phyloP scores from a whole-genome alignment of 2,797 vertebrate species.

The Allobates femoralis region DNA sequence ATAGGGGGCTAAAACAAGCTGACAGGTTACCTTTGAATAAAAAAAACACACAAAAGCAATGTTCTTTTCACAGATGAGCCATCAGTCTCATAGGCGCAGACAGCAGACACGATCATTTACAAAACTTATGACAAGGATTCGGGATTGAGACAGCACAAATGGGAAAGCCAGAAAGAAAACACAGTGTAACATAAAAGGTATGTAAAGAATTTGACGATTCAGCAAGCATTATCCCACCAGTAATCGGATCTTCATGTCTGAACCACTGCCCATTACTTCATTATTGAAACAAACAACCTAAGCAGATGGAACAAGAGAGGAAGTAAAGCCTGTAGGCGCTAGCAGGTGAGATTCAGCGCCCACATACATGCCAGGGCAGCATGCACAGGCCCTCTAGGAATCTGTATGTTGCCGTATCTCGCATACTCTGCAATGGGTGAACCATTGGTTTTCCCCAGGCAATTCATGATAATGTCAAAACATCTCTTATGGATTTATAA shows the following conservation, averaged over 20 bases:
- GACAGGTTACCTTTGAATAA: too few relatives aligned
- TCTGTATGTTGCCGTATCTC: too few relatives aligned
- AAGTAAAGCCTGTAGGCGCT: neutral
- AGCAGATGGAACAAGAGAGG: neutral
- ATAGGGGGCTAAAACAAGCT: too few relatives aligned
- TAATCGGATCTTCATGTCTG: slow-evolving; percentile 2
- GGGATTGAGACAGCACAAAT: neutral
- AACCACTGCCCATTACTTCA: neutral
- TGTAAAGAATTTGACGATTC: slow-evolving; percentile 40
- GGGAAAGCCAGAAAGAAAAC: neutral
- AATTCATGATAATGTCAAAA: too few relatives aligned
- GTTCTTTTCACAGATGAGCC: too few relatives aligned
- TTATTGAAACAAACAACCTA: neutral
- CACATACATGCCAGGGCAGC: neutral
- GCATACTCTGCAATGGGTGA: neutral
- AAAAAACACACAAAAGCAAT: too few relatives aligned
- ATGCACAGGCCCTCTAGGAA: too few relatives aligned
- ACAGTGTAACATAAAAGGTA: slow-evolving; percentile 13
- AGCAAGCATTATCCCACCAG: slow-evolving; percentile 27
- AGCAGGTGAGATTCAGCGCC: neutral
- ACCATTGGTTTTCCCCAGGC: neutral
- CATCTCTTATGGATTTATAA: too few relatives aligned
- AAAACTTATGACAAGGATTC: neutral
- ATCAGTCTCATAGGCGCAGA: too few relatives aligned
- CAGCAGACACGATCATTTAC: neutral